phyloP scores from a whole-genome alignment of 2,797 vertebrate species.

The Danio choprae region DNA sequence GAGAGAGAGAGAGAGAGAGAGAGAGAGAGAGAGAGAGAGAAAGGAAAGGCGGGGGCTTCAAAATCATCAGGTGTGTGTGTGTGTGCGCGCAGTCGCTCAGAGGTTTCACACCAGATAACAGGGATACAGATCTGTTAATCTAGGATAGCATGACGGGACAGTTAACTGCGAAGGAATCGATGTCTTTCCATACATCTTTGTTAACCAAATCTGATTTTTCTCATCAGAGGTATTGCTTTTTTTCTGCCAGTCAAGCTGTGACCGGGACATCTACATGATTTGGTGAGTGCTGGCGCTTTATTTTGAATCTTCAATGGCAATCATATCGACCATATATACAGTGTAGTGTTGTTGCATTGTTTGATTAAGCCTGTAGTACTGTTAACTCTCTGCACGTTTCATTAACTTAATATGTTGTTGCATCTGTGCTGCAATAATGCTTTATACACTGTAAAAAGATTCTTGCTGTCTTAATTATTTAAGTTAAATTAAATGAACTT shows the following conservation, averaged over 20 bases:
- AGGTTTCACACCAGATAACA: conserved; percentile 57
- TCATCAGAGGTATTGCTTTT: background rate
- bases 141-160: conserved; percentile 33
- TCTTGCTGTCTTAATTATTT: too few species aligned
- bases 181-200: conserved; percentile 49
- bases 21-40: too few species aligned
- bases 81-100: conserved; percentile 41
- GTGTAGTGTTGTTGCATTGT: too few species aligned
- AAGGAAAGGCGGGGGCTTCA: conserved; percentile 55
- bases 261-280: conserved; percentile 24
- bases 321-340: too few species aligned
- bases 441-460: too few species aligned
- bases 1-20: too few species aligned
- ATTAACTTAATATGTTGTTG: too few species aligned
- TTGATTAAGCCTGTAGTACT: too few species aligned
- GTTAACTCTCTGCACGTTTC: too few species aligned
- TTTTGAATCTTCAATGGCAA: background rate
- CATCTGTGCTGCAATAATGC: too few species aligned
- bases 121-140: conserved; percentile 39
- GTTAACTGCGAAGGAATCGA: conserved; percentile 17
- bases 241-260: conserved; percentile 26
- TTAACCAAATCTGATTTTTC: conserved; percentile 43
- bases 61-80: conserved; percentile 67
- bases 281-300: conserved; percentile 39
- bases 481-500: too few species aligned